Evolutionary conservation across 2,888 invertebrate species (phyloP).

Genomic region (Esperia sulphurella): DNA sequence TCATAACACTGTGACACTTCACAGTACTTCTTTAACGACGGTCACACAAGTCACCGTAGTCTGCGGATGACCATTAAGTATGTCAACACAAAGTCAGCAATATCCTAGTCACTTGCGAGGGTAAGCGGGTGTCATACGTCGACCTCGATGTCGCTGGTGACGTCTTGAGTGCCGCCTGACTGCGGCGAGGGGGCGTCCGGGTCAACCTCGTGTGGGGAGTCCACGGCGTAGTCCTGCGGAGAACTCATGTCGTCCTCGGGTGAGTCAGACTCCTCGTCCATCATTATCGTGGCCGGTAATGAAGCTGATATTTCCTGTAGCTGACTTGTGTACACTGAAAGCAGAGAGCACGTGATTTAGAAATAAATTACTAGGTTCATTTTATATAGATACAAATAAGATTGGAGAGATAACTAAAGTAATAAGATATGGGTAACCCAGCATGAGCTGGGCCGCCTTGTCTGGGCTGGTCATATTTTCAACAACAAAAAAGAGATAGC

Average conservation of each 20-base stretch:
- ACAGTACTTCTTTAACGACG: too few species aligned
- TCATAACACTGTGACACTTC: too few species aligned
- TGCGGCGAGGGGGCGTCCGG: conserved; percentile 42
- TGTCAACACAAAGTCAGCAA: conserved; percentile 13
- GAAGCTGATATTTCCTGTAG: conserved; percentile 69
- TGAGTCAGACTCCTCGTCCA: conserved; percentile 67
- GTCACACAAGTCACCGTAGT: too few species aligned
- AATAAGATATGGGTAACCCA: too few species aligned
- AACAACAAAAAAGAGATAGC: too few species aligned
- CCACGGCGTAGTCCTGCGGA: conserved; percentile 46
- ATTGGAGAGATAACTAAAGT: too few species aligned
- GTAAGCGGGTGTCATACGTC: conserved; percentile 68
- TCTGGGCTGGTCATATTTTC: too few species aligned
- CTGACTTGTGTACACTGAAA: conserved; percentile 67
- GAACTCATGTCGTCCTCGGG: conserved; percentile 43
- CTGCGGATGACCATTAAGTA: not conserved
- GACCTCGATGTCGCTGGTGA: conserved; percentile 62
- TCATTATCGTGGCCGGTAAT: conserved; percentile 74
- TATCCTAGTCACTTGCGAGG: conserved; percentile 46
- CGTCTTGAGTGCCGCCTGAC: conserved; percentile 46
- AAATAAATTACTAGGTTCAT: too few species aligned
- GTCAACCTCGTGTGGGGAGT: conserved; percentile 50
- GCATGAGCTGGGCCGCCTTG: too few species aligned
- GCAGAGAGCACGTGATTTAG: conserved; percentile 12
- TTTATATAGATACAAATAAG: too few species aligned